phyloP scores from a whole-genome alignment of 2,113 vertebrate genomes.

The Natator depressus region DNA sequence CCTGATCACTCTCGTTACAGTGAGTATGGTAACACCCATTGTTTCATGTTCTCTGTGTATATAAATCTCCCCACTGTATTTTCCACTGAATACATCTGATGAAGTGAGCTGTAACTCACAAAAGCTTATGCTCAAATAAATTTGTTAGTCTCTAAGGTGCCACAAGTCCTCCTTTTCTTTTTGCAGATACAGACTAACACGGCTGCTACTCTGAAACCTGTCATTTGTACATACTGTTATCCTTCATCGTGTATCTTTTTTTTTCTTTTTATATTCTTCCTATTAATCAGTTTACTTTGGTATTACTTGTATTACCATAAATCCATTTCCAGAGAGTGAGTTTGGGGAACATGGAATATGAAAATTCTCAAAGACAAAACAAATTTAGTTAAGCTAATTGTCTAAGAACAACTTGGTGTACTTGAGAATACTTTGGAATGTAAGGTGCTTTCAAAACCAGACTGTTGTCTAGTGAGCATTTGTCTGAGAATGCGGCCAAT shows the following conservation, averaged over 20 bases:
- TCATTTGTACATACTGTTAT: fast-evolving
- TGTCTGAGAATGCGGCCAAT: too few species aligned
- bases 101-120: too few species aligned
- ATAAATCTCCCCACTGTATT: too few species aligned
- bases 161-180: too few species aligned
- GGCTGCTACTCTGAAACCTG: too few species aligned
- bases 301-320: background rate
- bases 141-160: too few species aligned
- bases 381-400: background rate
- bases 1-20: too few species aligned
- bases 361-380: background rate
- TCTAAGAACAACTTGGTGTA: background rate
- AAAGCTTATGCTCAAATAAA: too few species aligned
- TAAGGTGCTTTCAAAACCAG: background rate
- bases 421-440: background rate
- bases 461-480: background rate
- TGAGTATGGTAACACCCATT: too few species aligned
- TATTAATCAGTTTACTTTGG: background rate
- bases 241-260: background rate
- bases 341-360: background rate
- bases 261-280: background rate
- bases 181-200: too few species aligned
- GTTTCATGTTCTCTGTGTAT: too few species aligned
- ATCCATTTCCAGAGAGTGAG: background rate
- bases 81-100: too few species aligned